Conservation (phyloP, 2,888 invertebrate genomes). For the Drosophila greeni region DNA sequence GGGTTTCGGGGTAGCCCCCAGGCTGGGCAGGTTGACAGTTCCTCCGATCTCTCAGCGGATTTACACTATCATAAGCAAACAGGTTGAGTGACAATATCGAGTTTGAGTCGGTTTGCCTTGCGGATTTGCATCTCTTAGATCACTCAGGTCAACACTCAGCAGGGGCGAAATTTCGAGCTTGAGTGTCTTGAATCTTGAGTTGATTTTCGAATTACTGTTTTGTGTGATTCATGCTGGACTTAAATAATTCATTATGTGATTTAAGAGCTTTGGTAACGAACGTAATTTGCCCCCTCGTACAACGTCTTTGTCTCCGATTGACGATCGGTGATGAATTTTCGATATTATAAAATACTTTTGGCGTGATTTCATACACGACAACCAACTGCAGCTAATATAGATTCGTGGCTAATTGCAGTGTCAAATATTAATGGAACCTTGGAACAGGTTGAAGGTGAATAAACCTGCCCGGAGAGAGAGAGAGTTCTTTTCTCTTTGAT, state of each 20-base stretch:
- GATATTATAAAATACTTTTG: constrained; percentile 58
- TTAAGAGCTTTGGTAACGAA: constrained; percentile 55
- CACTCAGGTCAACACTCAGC: constrained; percentile 38
- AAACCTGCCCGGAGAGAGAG: constrained; percentile 6
- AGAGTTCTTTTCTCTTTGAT: constrained; percentile 18
- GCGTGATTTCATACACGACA: constrained; percentile 55
- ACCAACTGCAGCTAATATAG: constrained; percentile 16
- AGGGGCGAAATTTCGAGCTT: constrained; percentile 26
- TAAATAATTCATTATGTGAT: constrained; percentile 66
- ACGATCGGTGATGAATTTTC: constrained; percentile 44
- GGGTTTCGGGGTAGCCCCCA: constrained; percentile 51
- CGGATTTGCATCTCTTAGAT: constrained; percentile 65
- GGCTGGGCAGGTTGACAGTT: constrained; percentile 30
- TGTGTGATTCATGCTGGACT: constrained; percentile 53
- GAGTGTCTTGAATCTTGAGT: constrained; percentile 55
- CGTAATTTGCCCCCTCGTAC: constrained; percentile 17
- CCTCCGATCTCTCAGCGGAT: constrained; percentile 8
- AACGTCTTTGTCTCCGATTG: constrained; percentile 31
- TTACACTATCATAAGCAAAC: constrained; percentile 36
- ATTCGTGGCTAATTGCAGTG: constrained; percentile 35
- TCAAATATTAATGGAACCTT: constrained; percentile 41
- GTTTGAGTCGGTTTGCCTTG: constrained; percentile 34
- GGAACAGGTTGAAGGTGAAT: constrained; percentile 27
- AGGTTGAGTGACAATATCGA: constrained; percentile 64
- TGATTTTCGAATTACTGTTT: constrained; percentile 12